These are phyloP conservation scores for Tenebrosternarchus preto DNA, from an alignment of 2,113 vertebrate genomes.

Conservation along the genomic window DNA sequence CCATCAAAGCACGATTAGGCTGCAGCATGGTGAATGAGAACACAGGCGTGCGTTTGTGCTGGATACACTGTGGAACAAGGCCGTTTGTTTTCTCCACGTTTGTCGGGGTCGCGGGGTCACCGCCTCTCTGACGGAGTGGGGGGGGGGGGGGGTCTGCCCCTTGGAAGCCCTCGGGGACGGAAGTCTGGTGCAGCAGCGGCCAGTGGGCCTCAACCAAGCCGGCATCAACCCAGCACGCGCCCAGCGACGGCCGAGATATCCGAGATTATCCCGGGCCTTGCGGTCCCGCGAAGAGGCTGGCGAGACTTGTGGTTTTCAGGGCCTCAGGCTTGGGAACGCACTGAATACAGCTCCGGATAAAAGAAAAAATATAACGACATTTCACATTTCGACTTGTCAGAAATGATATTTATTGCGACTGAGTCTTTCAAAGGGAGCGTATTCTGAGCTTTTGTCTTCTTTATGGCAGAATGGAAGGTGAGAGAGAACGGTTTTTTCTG, in stretches of 20 bases:
- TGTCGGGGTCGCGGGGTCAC: slow-evolving; percentile 61
- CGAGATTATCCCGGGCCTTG: too few relatives aligned
- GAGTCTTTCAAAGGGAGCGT: background rate
- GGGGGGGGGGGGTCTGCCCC: slow-evolving; percentile 32
- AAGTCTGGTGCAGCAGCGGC: slow-evolving; percentile 33
- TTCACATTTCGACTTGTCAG: slow-evolving; percentile 1
- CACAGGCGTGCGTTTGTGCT: slow-evolving; percentile 61
- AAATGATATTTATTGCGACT: background rate
- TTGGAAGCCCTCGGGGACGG: slow-evolving; percentile 38
- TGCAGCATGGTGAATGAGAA: slow-evolving; percentile 51
- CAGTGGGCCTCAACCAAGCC: slow-evolving; percentile 30
- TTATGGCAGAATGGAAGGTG: background rate
- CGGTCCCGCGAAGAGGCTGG: background rate
- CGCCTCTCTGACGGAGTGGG: slow-evolving; percentile 45
- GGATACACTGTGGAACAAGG: slow-evolving; percentile 47
- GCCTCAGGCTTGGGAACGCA: background rate
- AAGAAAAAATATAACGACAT: background rate
- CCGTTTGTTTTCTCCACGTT: slow-evolving; percentile 57
- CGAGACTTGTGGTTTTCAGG: background rate
- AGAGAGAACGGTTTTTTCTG: slow-evolving; percentile 49
- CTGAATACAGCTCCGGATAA: slow-evolving; percentile 6
- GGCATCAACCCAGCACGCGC: slow-evolving; percentile 1
- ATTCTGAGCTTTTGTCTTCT: background rate
- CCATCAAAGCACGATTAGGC: slow-evolving; percentile 63
- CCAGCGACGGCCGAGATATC: too few relatives aligned